A percentile compares a stretch with the other conserved stretches of the same genome.
These are phyloP conservation scores for Odocoileus virginianus DNA, from an alignment of 2,113 vertebrate species.

Conservation along the genomic window DNA sequence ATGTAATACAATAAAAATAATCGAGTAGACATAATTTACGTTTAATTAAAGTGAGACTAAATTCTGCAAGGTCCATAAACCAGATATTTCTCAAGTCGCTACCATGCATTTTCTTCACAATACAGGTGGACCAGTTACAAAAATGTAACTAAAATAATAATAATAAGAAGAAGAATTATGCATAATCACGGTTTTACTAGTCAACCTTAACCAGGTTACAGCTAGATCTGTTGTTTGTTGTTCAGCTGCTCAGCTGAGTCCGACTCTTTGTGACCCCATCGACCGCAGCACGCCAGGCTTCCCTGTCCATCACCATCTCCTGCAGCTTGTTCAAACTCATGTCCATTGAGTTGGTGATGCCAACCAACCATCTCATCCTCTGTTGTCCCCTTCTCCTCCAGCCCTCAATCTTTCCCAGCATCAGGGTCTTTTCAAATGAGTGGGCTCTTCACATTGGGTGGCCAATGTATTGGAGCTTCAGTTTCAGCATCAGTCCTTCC, in stretches of 20 bases:
- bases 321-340: not conserved
- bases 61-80: not conserved
- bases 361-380: not conserved
- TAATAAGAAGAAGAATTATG: not conserved
- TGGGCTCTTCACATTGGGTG: not conserved
- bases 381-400: not conserved
- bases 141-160: not conserved
- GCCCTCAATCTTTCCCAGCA: not conserved
- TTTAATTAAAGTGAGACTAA: not conserved
- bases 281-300: not conserved
- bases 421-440: not conserved
- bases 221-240: not conserved
- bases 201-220: not conserved
- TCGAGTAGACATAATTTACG: not conserved
- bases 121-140: not conserved
- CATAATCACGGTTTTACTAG: not conserved
- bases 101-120: not conserved
- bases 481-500: not conserved
- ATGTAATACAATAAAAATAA: slow-evolving; percentile 15
- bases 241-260: not conserved
- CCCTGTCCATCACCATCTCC: not conserved
- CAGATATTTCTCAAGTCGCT: not conserved
- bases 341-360: not conserved
- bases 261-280: not conserved
- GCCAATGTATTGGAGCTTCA: not conserved